Base-by-base conservation (phyloP, 1,140 invertebrate species). In the Musca domestica region DNA sequence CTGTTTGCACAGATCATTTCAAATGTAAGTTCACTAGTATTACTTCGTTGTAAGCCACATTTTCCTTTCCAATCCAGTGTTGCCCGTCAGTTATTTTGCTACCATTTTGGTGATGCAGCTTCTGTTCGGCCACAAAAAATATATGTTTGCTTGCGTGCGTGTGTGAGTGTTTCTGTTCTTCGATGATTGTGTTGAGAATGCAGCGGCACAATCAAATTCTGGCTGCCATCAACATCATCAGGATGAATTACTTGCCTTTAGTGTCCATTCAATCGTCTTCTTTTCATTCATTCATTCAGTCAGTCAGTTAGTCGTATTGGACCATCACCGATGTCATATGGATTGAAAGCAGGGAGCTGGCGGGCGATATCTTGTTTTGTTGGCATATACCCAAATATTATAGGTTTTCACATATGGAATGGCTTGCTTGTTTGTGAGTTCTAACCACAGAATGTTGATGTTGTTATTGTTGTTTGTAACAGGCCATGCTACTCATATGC, bases 221-320 rank as follows among this genome's bases (percentile, higher is more conserved):
- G 56, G 30, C 56, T 61, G 56, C 56, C 56, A 61, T 61, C 56
- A 61, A 61, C 56, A 61, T 61, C 56, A 61, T 61, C 56, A 61
- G 56, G 56, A 61, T 61, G 56, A 61, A 61, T 61, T 61, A 61
- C 56, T 61, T 61, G 56, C 27, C 56, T 61, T 61, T 61, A 61
- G 56, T 61, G 56, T 27, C 27, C 56, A 61, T 61, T 30, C n/a
- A 61, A 61, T 34, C 56, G 56, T 61, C 34, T 61, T 61, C 56
- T 61, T 61, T 61, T 61, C 56, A 61, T 61, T 61, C 52, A 56
- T 25, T 10, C 22, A 52, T 52, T 52, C 54, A 56, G 14, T 58
- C 48, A 51, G 48, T 51, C 54, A 61, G 30, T 61, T 61, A 27
- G 56, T 61, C 34, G 56, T 30, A 61, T 61, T 34, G 30, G 56